Evolutionary conservation across 2,797 vertebrate genomes (phyloP).

Genomic region (Chloroceryle inda): DNA sequence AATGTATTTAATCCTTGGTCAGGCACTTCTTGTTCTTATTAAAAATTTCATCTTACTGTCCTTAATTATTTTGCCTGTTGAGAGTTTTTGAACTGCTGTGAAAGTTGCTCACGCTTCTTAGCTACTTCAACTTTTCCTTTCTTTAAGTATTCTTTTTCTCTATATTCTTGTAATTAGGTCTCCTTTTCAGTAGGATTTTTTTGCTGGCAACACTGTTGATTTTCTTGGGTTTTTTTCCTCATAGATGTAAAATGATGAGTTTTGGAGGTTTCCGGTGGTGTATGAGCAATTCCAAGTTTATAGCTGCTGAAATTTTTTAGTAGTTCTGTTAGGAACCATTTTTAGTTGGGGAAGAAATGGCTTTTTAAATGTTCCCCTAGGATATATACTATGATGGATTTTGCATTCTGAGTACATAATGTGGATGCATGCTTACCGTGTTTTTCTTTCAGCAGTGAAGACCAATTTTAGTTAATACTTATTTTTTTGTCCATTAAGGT

Average conservation of each 20-base stretch:
- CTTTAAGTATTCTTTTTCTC: neutral
- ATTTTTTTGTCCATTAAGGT: neutral
- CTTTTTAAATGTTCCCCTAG: neutral
- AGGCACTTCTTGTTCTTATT: neutral
- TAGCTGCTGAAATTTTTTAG: neutral
- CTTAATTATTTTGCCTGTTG: neutral
- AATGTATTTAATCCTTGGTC: neutral
- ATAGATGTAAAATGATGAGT: neutral
- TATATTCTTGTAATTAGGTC: neutral
- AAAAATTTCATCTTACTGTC: neutral
- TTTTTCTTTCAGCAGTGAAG: neutral
- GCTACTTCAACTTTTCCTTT: neutral
- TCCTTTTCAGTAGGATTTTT: neutral
- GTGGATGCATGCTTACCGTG: neutral
- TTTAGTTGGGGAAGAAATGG: neutral
- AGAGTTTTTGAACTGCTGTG: neutral
- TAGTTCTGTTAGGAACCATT: neutral
- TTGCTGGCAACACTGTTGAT: neutral
- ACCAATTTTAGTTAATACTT: neutral
- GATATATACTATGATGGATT: neutral
- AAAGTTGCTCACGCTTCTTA: neutral
- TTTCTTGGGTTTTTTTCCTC: neutral
- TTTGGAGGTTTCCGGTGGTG: neutral
- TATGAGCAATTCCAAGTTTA: neutral
- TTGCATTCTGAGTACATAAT: neutral